Percentiles rank a stretch among this genome's conserved stretches.
These are phyloP conservation scores for Aproaerema taeniolella DNA, from an alignment of 2,888 invertebrate genomes.

Conservation along the genomic window DNA sequence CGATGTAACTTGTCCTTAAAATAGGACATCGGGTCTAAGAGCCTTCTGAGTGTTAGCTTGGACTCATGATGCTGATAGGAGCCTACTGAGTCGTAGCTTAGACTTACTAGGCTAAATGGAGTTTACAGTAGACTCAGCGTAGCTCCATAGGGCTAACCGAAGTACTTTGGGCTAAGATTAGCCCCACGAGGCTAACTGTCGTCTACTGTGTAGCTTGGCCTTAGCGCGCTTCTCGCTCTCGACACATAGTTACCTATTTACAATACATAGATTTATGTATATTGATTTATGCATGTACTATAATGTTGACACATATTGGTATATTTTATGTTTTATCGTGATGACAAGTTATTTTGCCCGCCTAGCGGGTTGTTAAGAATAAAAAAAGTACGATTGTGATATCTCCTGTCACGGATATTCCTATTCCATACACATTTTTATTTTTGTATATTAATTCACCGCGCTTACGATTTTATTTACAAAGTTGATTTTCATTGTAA, in stretches of 20 bases:
- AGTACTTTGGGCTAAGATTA: too few relatives aligned
- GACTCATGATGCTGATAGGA: too few relatives aligned
- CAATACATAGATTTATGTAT: slow-evolving; percentile 49
- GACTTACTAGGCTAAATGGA: too few relatives aligned
- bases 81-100: too few relatives aligned
- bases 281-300: slow-evolving; percentile 50
- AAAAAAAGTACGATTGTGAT: slow-evolving; percentile 55
- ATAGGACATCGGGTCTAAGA: too few relatives aligned
- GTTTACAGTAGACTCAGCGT: too few relatives aligned
- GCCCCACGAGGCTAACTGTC: too few relatives aligned
- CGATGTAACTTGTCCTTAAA: too few relatives aligned
- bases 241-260: slow-evolving; percentile 58
- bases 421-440: slow-evolving; percentile 67
- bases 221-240: slow-evolving; percentile 20
- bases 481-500: slow-evolving; percentile 63
- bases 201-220: slow-evolving; percentile 11
- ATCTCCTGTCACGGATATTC: slow-evolving; percentile 68
- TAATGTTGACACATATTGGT: slow-evolving; percentile 46
- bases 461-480: slow-evolving; percentile 49
- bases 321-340: slow-evolving; percentile 45
- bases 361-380: slow-evolving; percentile 36
- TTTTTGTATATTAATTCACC: slow-evolving; percentile 66
- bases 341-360: slow-evolving; percentile 43
- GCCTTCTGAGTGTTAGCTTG: too few relatives aligned
- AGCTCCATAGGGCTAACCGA: too few relatives aligned